phyloP scores from a whole-genome alignment of 2,113 vertebrate species.

The Sphyrna mokarran region DNA sequence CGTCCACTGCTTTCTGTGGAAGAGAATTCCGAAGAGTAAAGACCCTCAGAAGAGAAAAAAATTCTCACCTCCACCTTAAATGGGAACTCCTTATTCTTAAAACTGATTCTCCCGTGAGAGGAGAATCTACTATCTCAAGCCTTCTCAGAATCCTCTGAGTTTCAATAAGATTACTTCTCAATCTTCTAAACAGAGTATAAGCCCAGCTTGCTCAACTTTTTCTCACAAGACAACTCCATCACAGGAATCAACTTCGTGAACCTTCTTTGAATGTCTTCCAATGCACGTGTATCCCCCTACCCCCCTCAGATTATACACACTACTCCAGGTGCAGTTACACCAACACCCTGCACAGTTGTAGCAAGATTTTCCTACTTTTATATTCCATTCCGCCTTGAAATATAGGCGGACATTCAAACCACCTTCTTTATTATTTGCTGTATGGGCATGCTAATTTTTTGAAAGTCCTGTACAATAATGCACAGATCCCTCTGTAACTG shows the following conservation, averaged over 20 bases:
- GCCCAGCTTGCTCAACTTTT: not conserved
- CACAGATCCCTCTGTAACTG: not conserved
- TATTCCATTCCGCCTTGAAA: not conserved
- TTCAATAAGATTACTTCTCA: too few relatives aligned
- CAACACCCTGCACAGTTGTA: not conserved
- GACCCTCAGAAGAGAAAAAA: not conserved
- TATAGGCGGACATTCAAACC: not conserved
- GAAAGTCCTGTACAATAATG: not conserved
- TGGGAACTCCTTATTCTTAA: not conserved
- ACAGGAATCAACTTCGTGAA: not conserved
- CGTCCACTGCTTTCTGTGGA: not conserved
- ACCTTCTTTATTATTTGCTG: not conserved
- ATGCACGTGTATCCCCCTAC: not conserved
- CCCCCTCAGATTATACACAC: not conserved
- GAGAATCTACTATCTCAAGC: not conserved
- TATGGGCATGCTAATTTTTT: not conserved
- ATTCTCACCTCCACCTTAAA: not conserved
- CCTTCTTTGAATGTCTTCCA: not conserved
- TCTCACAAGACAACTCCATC: not conserved
- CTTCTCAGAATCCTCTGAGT: too few relatives aligned
- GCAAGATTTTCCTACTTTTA: not conserved
- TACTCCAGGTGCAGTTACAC: not conserved
- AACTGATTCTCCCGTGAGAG: not conserved
- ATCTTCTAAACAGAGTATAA: too few relatives aligned
- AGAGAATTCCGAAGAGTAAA: not conserved